These are phyloP conservation scores for Cheilosia grossa DNA, from an alignment of 2,888 invertebrate genomes.

Conservation along the genomic window DNA sequence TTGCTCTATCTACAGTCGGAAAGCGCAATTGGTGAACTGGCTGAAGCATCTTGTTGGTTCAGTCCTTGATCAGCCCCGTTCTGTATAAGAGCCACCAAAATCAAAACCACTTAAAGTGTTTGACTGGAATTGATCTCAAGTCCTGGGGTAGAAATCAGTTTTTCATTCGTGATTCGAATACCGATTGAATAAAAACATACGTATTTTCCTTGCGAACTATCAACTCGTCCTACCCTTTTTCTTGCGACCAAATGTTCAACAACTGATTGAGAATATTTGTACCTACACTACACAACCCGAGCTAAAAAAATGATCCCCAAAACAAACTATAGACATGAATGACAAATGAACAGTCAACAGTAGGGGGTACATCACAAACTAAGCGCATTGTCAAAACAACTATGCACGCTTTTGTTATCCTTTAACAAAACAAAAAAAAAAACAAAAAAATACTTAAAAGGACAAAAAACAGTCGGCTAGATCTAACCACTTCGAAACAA, in stretches of 20 bases:
- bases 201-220: background rate
- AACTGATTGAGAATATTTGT: background rate
- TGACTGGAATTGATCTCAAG: no score
- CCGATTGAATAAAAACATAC: no score
- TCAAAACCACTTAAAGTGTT: no score
- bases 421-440: background rate
- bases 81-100: no score
- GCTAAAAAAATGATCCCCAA: conserved; percentile 1
- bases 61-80: no score
- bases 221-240: background rate
- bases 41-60: no score
- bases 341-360: conserved; percentile 66
- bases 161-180: no score
- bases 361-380: conserved; percentile 37
- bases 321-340: conserved; percentile 28
- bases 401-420: conserved; percentile 43
- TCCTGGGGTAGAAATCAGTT: no score
- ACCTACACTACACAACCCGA: background rate
- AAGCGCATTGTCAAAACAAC: conserved; percentile 64
- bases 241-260: background rate
- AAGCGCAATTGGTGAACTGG: no score
- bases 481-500: conserved; percentile 54
- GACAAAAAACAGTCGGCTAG: conserved; percentile 67
- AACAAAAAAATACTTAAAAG: conserved; percentile 24
- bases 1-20: no score